Evolutionary conservation across 2,888 invertebrate genomes (phyloP).

Genomic region (Spatulosminthurus flaviceps): DNA sequence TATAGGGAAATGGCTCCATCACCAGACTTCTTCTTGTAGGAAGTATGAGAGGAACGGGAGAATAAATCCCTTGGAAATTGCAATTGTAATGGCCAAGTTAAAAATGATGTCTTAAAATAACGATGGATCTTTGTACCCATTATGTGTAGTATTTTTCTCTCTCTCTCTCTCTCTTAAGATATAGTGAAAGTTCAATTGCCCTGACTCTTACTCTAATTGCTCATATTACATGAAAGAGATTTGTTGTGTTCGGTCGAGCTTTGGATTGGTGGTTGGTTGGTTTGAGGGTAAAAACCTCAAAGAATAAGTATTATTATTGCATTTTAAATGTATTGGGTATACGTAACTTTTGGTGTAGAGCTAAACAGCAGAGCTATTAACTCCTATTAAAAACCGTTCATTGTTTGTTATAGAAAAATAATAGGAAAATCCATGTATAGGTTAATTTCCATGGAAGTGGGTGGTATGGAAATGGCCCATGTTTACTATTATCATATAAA

Average conservation of each 20-base stretch:
- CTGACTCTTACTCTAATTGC: too few relatives aligned
- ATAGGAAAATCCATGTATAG: too few relatives aligned
- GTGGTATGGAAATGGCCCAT: not conserved
- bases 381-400: too few relatives aligned
- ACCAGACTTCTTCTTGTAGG: too few relatives aligned
- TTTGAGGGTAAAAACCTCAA: not conserved
- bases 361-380: too few relatives aligned
- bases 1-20: too few relatives aligned
- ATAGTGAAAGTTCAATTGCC: not conserved
- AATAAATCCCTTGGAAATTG: not conserved
- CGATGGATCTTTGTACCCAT: not conserved
- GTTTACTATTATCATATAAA: conserved; percentile 2
- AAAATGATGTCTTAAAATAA: not conserved
- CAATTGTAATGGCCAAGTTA: conserved; percentile 1
- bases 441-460: not conserved
- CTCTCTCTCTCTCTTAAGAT: too few relatives aligned
- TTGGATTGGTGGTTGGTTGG: not conserved
- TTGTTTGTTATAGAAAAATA: too few relatives aligned
- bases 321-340: too few relatives aligned
- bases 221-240: not conserved
- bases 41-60: too few relatives aligned
- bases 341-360: too few relatives aligned
- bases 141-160: not conserved
- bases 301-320: not conserved
- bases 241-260: not conserved